A percentile compares a stretch with the other conserved stretches of the same genome.
phyloP scores from a whole-genome alignment of 1,140 invertebrate genomes.

The Philaenus spumarius region DNA sequence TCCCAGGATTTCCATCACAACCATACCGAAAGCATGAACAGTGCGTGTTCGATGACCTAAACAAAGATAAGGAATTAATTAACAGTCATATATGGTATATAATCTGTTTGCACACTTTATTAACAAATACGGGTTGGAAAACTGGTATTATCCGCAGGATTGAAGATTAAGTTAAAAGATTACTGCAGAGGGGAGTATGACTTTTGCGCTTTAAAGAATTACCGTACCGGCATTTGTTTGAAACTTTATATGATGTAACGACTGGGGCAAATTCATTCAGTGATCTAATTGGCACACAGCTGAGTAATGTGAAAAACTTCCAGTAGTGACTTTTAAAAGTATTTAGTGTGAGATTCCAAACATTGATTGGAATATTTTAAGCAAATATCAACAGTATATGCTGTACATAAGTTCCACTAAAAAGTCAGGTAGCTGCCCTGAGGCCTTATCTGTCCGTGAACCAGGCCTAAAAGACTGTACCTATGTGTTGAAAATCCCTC shows the following conservation, averaged over 20 bases:
- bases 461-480: slow-evolving; percentile 26
- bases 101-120: no score
- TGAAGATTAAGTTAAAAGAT: slow-evolving; percentile 19
- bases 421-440: slow-evolving; percentile 18
- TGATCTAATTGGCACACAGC: slow-evolving; percentile 28
- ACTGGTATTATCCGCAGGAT: slow-evolving; percentile 15
- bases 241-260: slow-evolving; percentile 30
- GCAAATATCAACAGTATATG: slow-evolving; percentile 34
- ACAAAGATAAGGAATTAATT: no score
- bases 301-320: slow-evolving; percentile 29
- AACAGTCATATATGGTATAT: no score
- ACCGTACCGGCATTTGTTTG: slow-evolving; percentile 32
- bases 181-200: slow-evolving; percentile 32
- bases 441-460: slow-evolving; percentile 22
- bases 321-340: slow-evolving; percentile 25
- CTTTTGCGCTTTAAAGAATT: slow-evolving; percentile 33
- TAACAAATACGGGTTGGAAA: no score
- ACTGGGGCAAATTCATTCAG: slow-evolving; percentile 28
- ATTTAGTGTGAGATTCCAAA: slow-evolving; percentile 21
- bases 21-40: slow-evolving; percentile 91
- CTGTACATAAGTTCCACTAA: slow-evolving; percentile 27
- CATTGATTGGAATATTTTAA: slow-evolving; percentile 26
- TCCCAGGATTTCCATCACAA: slow-evolving; percentile 88
- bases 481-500: slow-evolving; percentile 17
- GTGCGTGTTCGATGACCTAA: slow-evolving; percentile 71